Evolutionary conservation across 2,888 invertebrate species (phyloP).

Genomic region (Hecatera dysodea): DNA sequence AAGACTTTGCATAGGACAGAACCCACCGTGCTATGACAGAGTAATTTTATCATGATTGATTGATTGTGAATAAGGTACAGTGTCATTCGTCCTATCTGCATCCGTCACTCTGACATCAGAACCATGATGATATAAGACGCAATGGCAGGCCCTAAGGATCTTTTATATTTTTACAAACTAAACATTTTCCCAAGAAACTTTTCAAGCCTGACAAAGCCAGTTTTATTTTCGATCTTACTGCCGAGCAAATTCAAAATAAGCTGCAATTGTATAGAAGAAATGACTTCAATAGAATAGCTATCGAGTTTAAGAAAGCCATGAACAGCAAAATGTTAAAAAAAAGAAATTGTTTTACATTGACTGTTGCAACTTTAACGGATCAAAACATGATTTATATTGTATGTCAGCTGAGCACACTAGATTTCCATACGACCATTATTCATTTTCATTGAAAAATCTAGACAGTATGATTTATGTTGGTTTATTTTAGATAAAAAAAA

Average conservation of each 20-base stretch:
- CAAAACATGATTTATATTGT: constrained; percentile 40
- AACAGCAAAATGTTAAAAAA: background rate
- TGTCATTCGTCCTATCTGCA: too few species aligned
- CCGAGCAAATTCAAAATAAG: background rate
- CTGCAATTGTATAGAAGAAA: background rate
- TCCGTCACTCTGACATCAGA: too few species aligned
- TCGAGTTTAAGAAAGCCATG: constrained; percentile 8
- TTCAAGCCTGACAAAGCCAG: background rate
- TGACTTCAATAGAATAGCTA: background rate
- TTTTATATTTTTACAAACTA: too few species aligned
- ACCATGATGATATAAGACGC: too few species aligned
- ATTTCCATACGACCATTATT: constrained; percentile 30
- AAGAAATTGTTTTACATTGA: constrained; percentile 20
- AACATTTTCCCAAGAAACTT: background rate
- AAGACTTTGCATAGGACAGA: too few species aligned
- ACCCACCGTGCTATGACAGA: too few species aligned
- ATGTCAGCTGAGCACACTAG: constrained; percentile 14
- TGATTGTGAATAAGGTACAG: too few species aligned
- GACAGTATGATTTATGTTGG: background rate
- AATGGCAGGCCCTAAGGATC: too few species aligned
- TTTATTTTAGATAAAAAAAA: background rate
- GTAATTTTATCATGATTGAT: too few species aligned
- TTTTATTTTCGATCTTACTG: background rate
- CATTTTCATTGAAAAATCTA: constrained; percentile 21
- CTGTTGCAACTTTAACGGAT: constrained; percentile 27